Evolutionary conservation across 2,113 vertebrate genomes (phyloP), one percentile per base, ranked within the genome.

Genomic region (Xiphias gladius): DNA sequence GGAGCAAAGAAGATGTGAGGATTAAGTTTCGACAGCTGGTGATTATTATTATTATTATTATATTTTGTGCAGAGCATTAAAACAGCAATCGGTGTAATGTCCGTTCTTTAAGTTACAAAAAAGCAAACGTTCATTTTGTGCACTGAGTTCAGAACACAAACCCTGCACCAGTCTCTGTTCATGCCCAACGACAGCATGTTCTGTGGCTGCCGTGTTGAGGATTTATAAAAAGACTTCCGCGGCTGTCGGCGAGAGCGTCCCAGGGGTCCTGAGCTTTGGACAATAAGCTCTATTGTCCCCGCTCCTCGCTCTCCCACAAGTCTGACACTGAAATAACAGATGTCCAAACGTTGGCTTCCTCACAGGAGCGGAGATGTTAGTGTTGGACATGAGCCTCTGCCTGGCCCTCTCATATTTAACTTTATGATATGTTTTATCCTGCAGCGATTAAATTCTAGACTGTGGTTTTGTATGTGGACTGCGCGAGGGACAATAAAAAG

Each of bases 251-350:
- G 11, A 75, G 62, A 75, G 62, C 16, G 32, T 88, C 86, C 80
- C 93, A 52, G 69, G 88, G 83, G 90, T 85, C 61, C 71, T 80
- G 70, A 48, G 72, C 83, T 62, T 52, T 64, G 73, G 86, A 94
- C 93, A 94, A 92, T 92, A 20, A 82, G 65, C 79, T 79, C 93
- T 62, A 93, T 91, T 94, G 93, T 95, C 85, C 94, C 65, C 0
- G 17, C 73, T 70, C 39, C 9, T 67, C 59, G 14, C 67, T 84
- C 81, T 83, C 74, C 88, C 87, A 66, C 87, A 87, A n/a, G 85
- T 48, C 84, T 72, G 80, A 86, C 82, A 55, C 85, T 86, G 81
- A 85, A 92, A 93, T 86, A 92, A 91, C 93, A 89, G 88, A 91
- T 80, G 86, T 91, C 66, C 67, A 9, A 68, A 79, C 4, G 68